Evolutionary conservation across 2,888 invertebrate genomes (phyloP).

Genomic region (Erannis defoliaria): DNA sequence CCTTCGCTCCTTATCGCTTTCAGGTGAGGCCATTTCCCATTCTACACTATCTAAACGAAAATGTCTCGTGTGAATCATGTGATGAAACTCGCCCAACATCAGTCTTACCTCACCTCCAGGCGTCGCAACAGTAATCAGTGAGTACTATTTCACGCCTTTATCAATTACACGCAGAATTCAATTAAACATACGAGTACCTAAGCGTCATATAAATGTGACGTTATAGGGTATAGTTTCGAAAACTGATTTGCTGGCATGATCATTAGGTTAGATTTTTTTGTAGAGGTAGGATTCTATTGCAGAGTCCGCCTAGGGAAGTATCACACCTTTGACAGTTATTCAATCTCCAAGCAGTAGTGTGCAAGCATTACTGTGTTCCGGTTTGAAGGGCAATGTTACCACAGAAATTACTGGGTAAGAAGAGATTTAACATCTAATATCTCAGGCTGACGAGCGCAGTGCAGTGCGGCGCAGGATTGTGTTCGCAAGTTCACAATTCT

Average conservation of each 20-base stretch:
- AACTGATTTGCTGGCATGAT: conserved; percentile 3
- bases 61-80: conserved; percentile 64
- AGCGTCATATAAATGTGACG: conserved; percentile 41
- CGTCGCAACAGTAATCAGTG: conserved; percentile 32
- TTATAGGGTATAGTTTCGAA: conserved; percentile 17
- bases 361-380: too few species aligned
- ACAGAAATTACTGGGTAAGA: too few species aligned
- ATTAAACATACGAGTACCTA: conserved; percentile 17
- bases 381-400: too few species aligned
- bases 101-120: conserved; percentile 38
- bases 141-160: conserved; percentile 37
- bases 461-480: too few species aligned
- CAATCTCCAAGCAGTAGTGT: too few species aligned
- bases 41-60: conserved; percentile 39
- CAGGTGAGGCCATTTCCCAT: conserved; percentile 66
- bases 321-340: too few species aligned
- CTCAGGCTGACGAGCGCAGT: too few species aligned
- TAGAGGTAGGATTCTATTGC: too few species aligned
- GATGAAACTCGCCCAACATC: conserved; percentile 54
- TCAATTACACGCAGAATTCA: conserved; percentile 32
- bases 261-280: neutral
- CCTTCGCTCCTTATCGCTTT: conserved; percentile 53
- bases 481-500: too few species aligned
- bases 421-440: too few species aligned
- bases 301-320: too few species aligned